Percentiles rank a stretch among this genome's conserved stretches.
phyloP scores from a whole-genome alignment of 1,140 invertebrate species.

The Pogonomyrmex californicus region DNA sequence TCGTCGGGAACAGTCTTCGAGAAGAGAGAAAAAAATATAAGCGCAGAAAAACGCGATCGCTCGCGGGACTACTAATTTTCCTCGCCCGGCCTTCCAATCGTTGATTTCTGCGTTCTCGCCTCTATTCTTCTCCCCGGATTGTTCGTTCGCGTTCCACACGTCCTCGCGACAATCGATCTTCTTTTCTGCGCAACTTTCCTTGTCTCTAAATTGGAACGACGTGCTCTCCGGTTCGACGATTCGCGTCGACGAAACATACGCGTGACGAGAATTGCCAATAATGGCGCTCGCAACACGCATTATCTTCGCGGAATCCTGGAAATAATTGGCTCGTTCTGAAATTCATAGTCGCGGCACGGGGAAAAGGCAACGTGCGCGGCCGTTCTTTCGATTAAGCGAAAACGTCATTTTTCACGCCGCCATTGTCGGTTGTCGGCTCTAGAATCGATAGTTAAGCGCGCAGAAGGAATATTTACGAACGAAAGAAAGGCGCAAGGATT shows the following conservation, averaged over 20 bases:
- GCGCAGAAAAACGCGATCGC: constrained; percentile 31
- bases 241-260: constrained; percentile 43
- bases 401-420: constrained; percentile 6
- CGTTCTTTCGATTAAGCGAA: constrained; percentile 41
- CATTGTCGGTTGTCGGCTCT: neutral
- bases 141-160: neutral
- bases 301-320: constrained; percentile 17
- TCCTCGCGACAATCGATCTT: constrained; percentile 22
- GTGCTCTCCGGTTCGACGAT: constrained; percentile 1
- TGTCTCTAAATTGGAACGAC: constrained; percentile 68
- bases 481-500: neutral
- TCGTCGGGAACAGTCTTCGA: neutral
- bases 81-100: constrained; percentile 27
- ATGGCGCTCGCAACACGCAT: neutral
- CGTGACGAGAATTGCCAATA: constrained; percentile 64
- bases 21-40: neutral
- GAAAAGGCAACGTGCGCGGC: constrained; percentile 11
- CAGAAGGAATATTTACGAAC: neutral
- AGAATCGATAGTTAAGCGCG: neutral
- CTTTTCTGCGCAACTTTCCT: constrained; percentile 35
- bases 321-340: constrained; percentile 68
- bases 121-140: constrained; percentile 35
- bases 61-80: constrained; percentile 49
- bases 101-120: constrained; percentile 54
- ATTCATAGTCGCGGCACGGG: constrained; percentile 35